Conservation (phyloP, 1,140 invertebrate species). For the Drosophila ananassae region DNA sequence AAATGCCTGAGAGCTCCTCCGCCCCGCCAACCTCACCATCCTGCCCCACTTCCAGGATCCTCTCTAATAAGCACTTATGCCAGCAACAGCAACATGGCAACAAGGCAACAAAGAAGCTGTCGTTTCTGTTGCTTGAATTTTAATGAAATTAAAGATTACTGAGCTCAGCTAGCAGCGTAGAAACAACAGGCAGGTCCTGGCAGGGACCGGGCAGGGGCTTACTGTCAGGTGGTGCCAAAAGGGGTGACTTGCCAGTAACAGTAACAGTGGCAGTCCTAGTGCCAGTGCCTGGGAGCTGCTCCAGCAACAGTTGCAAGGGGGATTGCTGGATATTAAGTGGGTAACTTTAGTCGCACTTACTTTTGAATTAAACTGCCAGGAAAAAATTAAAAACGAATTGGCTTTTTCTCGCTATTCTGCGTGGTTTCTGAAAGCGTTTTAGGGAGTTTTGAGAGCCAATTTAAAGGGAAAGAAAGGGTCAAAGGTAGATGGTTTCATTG, state of each 20-base stretch:
- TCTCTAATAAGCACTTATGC: constrained; percentile 66
- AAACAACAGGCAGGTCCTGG: constrained; percentile 7
- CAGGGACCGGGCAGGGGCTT: background rate
- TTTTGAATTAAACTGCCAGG: background rate
- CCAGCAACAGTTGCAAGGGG: background rate
- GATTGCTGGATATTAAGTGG: background rate
- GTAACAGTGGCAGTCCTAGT: too few relatives aligned
- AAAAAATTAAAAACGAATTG: background rate
- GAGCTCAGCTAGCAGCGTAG: constrained; percentile 52
- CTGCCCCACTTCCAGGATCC: background rate
- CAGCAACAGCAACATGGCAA: constrained; percentile 33
- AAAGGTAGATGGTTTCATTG: too few relatives aligned
- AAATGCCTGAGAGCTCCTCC: constrained; percentile 70
- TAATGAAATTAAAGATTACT: constrained; percentile 81
- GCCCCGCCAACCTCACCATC: constrained; percentile 19
- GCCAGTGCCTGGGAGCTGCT: too few relatives aligned
- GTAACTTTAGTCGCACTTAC: background rate
- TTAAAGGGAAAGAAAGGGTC: too few relatives aligned
- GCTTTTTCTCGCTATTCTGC: background rate
- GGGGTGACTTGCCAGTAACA: too few relatives aligned
- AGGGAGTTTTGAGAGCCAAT: too few relatives aligned
- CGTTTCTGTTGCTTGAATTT: constrained; percentile 60
- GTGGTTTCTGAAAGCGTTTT: background rate
- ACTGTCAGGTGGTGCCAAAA: background rate
- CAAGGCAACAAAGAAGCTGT: constrained; percentile 36